phyloP scores from a whole-genome alignment of 2,797 vertebrate genomes.

The Iguana delicatissima region DNA sequence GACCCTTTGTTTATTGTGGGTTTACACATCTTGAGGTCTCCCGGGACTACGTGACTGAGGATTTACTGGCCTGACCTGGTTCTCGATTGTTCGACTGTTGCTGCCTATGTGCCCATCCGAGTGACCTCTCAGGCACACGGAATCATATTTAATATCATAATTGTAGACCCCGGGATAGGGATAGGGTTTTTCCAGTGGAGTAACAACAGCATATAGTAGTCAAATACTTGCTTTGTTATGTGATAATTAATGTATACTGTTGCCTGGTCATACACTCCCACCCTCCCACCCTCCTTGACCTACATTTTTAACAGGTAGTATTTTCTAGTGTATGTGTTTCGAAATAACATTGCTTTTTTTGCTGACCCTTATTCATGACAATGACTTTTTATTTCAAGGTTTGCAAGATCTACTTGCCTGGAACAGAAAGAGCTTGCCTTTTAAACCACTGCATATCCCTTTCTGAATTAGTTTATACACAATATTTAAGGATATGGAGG shows the following conservation, averaged over 20 bases:
- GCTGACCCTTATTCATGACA: neutral
- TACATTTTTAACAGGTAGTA: neutral
- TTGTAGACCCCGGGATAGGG: too few species aligned
- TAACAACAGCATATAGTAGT: too few species aligned
- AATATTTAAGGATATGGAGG: neutral
- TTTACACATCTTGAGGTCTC: too few species aligned
- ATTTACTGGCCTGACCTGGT: too few species aligned
- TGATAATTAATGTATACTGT: neutral
- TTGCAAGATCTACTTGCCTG: neutral
- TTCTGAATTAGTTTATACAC: neutral
- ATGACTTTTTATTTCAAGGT: neutral
- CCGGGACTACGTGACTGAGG: too few species aligned
- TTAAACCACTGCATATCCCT: constrained; percentile 4
- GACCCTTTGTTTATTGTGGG: too few species aligned
- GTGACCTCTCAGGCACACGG: too few species aligned
- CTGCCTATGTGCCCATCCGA: too few species aligned
- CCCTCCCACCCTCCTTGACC: neutral
- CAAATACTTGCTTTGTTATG: too few species aligned
- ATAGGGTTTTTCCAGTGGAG: too few species aligned
- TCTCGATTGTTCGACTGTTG: too few species aligned
- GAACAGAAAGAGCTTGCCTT: neutral
- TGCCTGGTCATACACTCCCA: neutral
- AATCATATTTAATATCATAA: too few species aligned
- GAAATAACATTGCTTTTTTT: neutral
- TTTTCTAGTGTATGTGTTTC: neutral